Evolutionary conservation across 2,888 invertebrate genomes (phyloP), one percentile per base, ranked within the genome.

Genomic region (Ptychoptera albimana): DNA sequence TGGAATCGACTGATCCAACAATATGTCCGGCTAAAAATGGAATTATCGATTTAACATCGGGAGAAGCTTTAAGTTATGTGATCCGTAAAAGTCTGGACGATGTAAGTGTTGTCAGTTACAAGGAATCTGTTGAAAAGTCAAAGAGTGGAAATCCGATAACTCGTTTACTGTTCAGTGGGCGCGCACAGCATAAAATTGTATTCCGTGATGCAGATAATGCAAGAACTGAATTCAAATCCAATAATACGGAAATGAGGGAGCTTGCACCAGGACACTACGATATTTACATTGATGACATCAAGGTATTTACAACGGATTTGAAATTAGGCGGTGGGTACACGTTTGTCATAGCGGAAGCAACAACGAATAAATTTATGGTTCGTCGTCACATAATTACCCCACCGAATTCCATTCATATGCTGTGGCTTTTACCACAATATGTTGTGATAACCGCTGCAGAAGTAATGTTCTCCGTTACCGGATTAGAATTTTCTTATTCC

Each of bases 391-490:
- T 58, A 6, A 68, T 83, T 29, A 80, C 82, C 0, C 65, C 74
- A 2, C 73, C 82, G 1, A 88, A 85, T 60, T 73, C 74, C 1
- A 61, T 93, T 2, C 82, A 85, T 54, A 85, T 94, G 57, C 60
- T 87, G 5, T 65, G 65, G 65, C 75, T 92, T 55, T 58, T 96
- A 14, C 96, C 96, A 0, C 97, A 97, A 61, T 94, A 93, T 59
- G 66, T 94, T 41, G 70, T 94, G 12, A 83, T 98, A 55, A 93
- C 96, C 0, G 75, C 83, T 55, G 96, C 81, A 0, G 97, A 98
- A 66, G 84, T 97, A 37, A 84, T 97, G 80, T 92, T 94, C 63
- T 89, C 93, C 0, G 83, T 97, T 23, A 94, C 96, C 0, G 96
- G 96, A 0, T 69, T 97, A 15, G 87, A 92, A 60, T 97, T 98